Evolutionary conservation across 2,888 invertebrate species (phyloP).

Genomic region (Sesamia inferens): DNA sequence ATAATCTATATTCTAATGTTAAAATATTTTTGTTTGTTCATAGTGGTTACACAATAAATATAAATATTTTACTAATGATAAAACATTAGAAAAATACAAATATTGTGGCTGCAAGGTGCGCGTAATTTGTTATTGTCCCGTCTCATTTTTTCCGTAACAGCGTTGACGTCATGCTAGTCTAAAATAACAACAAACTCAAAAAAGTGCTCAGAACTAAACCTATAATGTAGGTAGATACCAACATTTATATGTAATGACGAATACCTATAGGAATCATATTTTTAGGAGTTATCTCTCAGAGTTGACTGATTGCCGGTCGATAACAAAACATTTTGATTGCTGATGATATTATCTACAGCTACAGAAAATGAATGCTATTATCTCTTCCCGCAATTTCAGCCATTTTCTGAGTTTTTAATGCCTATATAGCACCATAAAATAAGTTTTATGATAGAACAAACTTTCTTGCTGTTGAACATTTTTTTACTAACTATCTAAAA

Average conservation of each 20-base stretch:
- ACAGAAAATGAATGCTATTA: constrained; percentile 10
- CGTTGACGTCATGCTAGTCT: constrained; percentile 39
- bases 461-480: neutral
- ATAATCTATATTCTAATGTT: constrained; percentile 6
- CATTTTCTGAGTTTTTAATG: constrained; percentile 1
- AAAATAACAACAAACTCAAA: constrained; percentile 46
- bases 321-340: constrained; percentile 47
- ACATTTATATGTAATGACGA: constrained; percentile 21
- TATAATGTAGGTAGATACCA: neutral
- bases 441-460: constrained; percentile 1
- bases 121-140: constrained; percentile 30
- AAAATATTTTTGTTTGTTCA: neutral
- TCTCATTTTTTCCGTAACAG: constrained; percentile 33
- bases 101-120: constrained; percentile 1
- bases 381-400: constrained; percentile 30
- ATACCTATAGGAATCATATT: constrained; percentile 23
- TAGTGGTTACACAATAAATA: too few relatives aligned
- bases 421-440: constrained; percentile 4
- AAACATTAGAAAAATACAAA: constrained; percentile 6
- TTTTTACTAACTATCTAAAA: neutral
- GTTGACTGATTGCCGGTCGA: constrained; percentile 59
- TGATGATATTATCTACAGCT: constrained; percentile 24
- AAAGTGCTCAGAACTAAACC: constrained; percentile 35
- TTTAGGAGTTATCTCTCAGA: constrained; percentile 52
- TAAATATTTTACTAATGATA: too few relatives aligned